Conservation (phyloP, 2,797 vertebrate species). For the Pseudochromis fuscus region DNA sequence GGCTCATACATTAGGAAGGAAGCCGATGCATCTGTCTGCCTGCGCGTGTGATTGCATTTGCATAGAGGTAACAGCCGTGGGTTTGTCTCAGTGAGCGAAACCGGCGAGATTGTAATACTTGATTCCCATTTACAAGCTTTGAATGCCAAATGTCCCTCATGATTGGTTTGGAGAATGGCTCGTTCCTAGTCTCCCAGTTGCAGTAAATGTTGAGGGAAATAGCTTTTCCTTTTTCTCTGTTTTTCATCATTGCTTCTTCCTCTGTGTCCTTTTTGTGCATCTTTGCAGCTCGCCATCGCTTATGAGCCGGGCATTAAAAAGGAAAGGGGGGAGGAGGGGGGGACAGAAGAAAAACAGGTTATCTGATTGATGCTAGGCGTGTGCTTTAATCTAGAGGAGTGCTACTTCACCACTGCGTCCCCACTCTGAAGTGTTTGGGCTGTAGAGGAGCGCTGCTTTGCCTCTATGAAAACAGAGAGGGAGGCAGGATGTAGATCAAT, state of each 20-base stretch:
- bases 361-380: conserved; percentile 79
- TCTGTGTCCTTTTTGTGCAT: conserved; percentile 35
- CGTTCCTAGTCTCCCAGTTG: conserved; percentile 42
- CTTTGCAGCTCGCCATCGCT: conserved; percentile 46
- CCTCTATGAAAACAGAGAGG: conserved; percentile 70
- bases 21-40: conserved; percentile 64
- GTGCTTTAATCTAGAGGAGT: conserved; percentile 82
- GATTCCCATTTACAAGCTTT: conserved; percentile 67
- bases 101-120: conserved; percentile 47
- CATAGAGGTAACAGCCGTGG: conserved; percentile 56
- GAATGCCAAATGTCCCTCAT: conserved; percentile 72
- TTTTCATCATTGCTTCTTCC: conserved; percentile 37
- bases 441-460: conserved; percentile 57
- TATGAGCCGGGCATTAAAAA: conserved; percentile 33
- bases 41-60: conserved; percentile 71
- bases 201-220: conserved; percentile 52
- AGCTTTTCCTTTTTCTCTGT: conserved; percentile 21
- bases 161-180: conserved; percentile 71
- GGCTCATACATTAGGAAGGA: conserved; percentile 66
- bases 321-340: neutral
- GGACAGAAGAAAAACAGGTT: conserved; percentile 49
- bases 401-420: conserved; percentile 69
- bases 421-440: conserved; percentile 69
- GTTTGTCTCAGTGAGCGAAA: conserved; percentile 57
- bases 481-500: conserved; percentile 80